Evolutionary conservation across 2,888 invertebrate genomes (phyloP), one percentile per base, ranked within the genome.

Genomic region (Tetropium fuscum): DNA sequence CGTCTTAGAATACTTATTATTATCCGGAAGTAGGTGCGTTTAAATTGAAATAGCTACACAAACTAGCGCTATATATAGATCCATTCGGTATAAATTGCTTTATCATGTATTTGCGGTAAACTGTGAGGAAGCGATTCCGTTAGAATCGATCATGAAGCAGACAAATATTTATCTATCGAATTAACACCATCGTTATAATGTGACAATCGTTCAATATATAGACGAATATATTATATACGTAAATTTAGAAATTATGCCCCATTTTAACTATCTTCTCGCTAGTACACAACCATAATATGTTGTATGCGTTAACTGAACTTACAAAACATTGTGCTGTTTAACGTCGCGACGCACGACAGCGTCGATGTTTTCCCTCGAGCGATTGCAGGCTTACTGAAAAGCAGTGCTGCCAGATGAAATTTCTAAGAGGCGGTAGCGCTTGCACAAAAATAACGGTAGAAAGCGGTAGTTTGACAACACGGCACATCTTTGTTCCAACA

Each of bases 291-390:
- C 36, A 49, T 36, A 49, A 0, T 20, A 34, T 7, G 4, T 1
- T 16, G 36, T 19, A 22, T 15, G 10, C 15, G n/a, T 36, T 36
- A 11, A 49, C 8, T 38, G 71, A 72, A 74, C 72, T 74, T 73
- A 75, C 66, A 66, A 60, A 65, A 63, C 68, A 63, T 64, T 64
- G 41, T 57, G 57, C 57, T 48, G 57, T 51, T 18, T 57, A 41
- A 34, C 56, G 44, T 44, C 49, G 36, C 63, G 63, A 60, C 65
- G 66, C 59, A 7, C 25, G 49, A n/a, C n/a, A 47, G 44, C 66
- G 66, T 54, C 62, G 63, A 60, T 54, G 45, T 56, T 58, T 41
- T 41, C 62, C 53, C 58, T 54, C 45, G 41, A 27, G 38, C 59
- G 59, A 19, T 30, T 32, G 15, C 45, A 6, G 22, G 58, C 54